Evolutionary conservation across 2,888 invertebrate genomes (phyloP), one percentile per base, ranked within the genome.

Genomic region (Chelonus formosanus): DNA sequence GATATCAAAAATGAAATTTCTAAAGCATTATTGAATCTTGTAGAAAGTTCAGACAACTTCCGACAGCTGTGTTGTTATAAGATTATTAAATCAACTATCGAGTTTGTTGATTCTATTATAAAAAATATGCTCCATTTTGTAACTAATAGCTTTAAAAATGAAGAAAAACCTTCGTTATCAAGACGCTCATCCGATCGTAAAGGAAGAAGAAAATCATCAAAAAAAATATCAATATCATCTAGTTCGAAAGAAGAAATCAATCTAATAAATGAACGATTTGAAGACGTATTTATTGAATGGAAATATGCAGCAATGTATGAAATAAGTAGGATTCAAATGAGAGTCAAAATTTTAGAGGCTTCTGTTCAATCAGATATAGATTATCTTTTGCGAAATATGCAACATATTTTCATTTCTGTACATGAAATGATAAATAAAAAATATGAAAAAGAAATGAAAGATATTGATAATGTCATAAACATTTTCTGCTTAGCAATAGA

Each of bases 291-390:
- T 10, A 85, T 87, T 34, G 90, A 90, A 79, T 90, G 90, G 89
- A 82, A 83, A 20, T 85, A 86, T 78, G 89, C 86, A 6, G 78
- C 88, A 3, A 84, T 85, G 63, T 89, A 88, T 34, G 90, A 90
- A 83, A 84, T 85, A 74, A 85, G 82, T 65, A 84, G 90, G 70
- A 84, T 85, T 2, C 83, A 79, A 54, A 75, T 86, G 54, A 85
- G 89, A 55, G 75, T 88, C 8, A 67, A 76, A 3, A 62, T 83
- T n/a, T 80, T 70, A 73, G 84, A 70, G 81, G 85, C 70, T 74
- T 85, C 73, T 83, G 86, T 80, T 84, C 85, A 70, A 81, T 83
- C 59, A 73, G 81, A 69, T 84, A 85, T 73, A 80, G 88, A 77
- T 82, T 87, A 74, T 74, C 87, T 71, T 82, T 87, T 74, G 84